Evolutionary conservation across 2,888 invertebrate genomes (phyloP).

Genomic region (Oxytorus armatus): DNA sequence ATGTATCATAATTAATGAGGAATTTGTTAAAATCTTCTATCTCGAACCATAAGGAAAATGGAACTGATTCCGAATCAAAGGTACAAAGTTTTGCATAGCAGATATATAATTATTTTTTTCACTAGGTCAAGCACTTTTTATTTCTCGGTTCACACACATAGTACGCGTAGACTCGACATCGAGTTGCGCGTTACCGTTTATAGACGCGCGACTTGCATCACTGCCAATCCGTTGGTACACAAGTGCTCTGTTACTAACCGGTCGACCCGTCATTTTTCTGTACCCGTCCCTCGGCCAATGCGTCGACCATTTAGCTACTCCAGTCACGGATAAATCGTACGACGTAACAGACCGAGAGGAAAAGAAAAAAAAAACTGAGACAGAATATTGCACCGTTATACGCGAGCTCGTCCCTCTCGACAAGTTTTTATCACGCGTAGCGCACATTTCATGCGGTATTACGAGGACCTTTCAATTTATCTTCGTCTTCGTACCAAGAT

Average conservation of each 20-base stretch:
- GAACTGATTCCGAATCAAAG: neutral
- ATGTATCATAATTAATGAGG: too few relatives aligned
- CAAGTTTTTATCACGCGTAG: conserved; percentile 3
- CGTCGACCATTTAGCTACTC: conserved; percentile 50
- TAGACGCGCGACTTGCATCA: conserved; percentile 62
- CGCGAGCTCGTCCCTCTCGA: conserved; percentile 40
- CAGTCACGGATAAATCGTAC: conserved; percentile 62
- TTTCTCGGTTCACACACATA: neutral
- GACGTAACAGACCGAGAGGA: conserved; percentile 53
- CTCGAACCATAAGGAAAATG: neutral
- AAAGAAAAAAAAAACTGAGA: conserved; percentile 23
- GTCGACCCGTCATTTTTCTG: conserved; percentile 59
- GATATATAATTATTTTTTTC: neutral
- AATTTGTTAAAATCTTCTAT: neutral
- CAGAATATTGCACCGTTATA: conserved; percentile 46
- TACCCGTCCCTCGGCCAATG: conserved; percentile 33
- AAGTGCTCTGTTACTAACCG: conserved; percentile 58
- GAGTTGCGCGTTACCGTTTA: conserved; percentile 55
- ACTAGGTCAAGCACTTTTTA: neutral
- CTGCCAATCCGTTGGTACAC: conserved; percentile 16
- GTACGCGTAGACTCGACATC: conserved; percentile 29
- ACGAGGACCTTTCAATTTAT: conserved; percentile 13
- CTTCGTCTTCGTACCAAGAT: neutral
- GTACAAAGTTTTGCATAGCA: neutral
- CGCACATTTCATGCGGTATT: conserved; percentile 15